Evolutionary conservation across 2,888 invertebrate species (phyloP), one percentile per base, ranked within the genome.

Genomic region (Drosophila dives): DNA sequence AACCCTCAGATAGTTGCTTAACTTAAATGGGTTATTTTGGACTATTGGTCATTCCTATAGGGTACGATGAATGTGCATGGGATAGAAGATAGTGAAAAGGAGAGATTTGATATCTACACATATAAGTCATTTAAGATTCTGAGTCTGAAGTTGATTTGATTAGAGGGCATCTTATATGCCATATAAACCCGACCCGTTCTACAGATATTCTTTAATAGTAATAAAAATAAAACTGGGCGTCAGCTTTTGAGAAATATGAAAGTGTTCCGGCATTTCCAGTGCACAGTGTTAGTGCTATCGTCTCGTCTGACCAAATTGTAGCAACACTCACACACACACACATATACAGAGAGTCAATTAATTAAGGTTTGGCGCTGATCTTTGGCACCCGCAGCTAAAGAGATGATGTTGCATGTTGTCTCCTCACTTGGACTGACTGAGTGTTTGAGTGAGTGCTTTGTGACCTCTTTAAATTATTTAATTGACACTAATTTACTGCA

Each of bases 401-500:
- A 71, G 62, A 55, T n/a, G 76, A 71, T 67, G 64, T 63, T 64
- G 59, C 55, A 48, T 68, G 50, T 60, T 58, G 53, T 54, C 34
- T 45, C 23, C 51, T 20, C 33, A 26, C 3, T 45, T 15, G 45
- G 6, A 23, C 33, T 15, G 17, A n/a, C 49, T 63, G 51, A 38
- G 51, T 36, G 63, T 20, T 10, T 33, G 55, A 55, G n/a, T 61
- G 50, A 42, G 61, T 60, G 62, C 61, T 60, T 61, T 32, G 64
- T 93, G 93, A 92, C 93, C 92, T 90, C 90, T 91, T 92, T 91
- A 92, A 92, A 93, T 91, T 92, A 92, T 92, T 93, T 93, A 92
- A 92, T 92, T 92, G 93, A 93, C 92, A 92, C 91, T 92, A 93
- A 92, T 93, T 92, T 91, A 91, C 68, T 86, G 81, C 82, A 38